Evolutionary conservation across 2,113 vertebrate genomes (phyloP).

Genomic region (Murina feae): DNA sequence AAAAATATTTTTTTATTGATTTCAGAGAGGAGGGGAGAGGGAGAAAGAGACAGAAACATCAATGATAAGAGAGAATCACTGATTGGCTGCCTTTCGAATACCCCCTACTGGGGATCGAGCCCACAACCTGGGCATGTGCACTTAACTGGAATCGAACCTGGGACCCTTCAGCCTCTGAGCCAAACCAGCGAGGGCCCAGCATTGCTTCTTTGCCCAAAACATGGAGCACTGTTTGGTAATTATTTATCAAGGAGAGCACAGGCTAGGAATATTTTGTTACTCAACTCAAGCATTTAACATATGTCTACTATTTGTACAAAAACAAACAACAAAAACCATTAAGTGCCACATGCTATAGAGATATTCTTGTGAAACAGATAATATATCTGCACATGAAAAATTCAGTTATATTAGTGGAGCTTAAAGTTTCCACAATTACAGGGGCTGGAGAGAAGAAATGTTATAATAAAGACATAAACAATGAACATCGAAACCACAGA

Average conservation of each 20-base stretch:
- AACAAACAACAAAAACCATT: not conserved
- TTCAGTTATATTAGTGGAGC: not conserved
- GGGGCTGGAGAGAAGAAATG: not conserved
- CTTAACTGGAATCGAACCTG: too few species aligned
- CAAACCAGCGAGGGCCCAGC: too few species aligned
- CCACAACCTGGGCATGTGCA: too few species aligned
- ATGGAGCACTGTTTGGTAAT: not conserved
- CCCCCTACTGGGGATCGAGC: too few species aligned
- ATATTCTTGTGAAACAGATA: not conserved
- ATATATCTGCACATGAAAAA: not conserved
- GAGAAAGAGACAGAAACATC: too few species aligned
- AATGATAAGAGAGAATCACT: too few species aligned
- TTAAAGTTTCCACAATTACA: not conserved
- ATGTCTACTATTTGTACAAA: not conserved
- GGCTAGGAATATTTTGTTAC: not conserved
- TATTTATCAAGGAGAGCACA: not conserved
- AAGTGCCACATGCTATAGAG: not conserved
- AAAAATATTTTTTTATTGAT: too few species aligned
- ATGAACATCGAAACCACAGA: not conserved
- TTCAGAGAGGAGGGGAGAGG: too few species aligned
- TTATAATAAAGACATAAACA: not conserved
- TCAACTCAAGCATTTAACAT: not conserved
- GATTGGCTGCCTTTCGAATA: too few species aligned
- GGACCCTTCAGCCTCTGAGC: too few species aligned
- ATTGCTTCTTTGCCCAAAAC: not conserved